Evolutionary conservation across 1,140 invertebrate genomes (phyloP), one percentile per base, ranked within the genome.

Genomic region (Globodera ellingtonae): DNA sequence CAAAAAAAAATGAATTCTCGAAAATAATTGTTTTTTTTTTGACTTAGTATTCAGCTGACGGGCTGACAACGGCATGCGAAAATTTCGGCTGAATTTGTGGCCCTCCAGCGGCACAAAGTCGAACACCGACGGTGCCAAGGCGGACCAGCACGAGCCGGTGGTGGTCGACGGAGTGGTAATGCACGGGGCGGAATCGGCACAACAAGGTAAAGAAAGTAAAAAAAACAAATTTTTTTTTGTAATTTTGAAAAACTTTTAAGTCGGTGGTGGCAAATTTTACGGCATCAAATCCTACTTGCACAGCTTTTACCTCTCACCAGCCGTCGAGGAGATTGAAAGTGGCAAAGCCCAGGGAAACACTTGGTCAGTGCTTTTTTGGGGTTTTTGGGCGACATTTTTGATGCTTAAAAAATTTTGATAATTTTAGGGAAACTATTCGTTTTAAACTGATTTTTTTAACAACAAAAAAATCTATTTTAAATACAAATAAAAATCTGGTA

Each of bases 271-370:
- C 46, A 83, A 79, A 46, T 75, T 71, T 59, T 87, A 88, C 71
- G 86, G 86, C n/a, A 86, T 87, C 52, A 80, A 81, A 67, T 85
- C 83, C 62, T 87, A 87, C 62, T 72, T 87, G n/a, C 82, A 87
- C 74, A 84, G 88, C 59, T 87, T 87, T 78, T 87, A 87, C 72
- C 79, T 81, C 50, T 75, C 84, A 13, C 82, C 86, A 15, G 84
- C 86, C 47, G 84, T 84, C 44, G 86, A 88, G 69, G 83, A 87
- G n/a, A 66, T 86, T n/a, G 85, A 86, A 59, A 75, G 59, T 24
- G 66, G 75, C 50, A 72, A 65, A 15, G 50, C 67, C 0, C 62
- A 65, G 76, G 48, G n/a, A 13, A 44, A 15, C 75, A 78, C 47
- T 6, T 71, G 48, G 35, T 69, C 46, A 47, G 24, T 18, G 35